Conservation (phyloP, 2,888 invertebrate species). For the Euplexia lucipara region DNA sequence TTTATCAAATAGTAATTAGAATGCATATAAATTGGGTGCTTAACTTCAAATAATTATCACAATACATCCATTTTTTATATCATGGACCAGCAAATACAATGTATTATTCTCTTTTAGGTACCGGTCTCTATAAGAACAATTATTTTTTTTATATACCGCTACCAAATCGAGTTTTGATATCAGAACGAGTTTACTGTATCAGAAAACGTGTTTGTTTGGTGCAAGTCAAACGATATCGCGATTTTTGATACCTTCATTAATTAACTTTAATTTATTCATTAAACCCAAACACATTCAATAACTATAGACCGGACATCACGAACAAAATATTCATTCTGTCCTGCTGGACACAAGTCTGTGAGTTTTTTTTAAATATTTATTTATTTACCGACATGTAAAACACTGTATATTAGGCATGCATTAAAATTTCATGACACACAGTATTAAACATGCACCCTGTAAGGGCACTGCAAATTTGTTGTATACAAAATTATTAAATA, state of each 20-base stretch:
- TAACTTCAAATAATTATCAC: background rate
- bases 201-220: conserved; percentile 65
- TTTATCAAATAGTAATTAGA: background rate
- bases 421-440: too few relatives aligned
- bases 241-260: background rate
- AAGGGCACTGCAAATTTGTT: too few relatives aligned
- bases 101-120: conserved; percentile 6
- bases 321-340: too few relatives aligned
- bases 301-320: too few relatives aligned
- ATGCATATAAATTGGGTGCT: background rate
- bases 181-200: conserved; percentile 72
- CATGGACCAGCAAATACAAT: background rate
- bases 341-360: too few relatives aligned
- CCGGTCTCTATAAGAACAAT: conserved; percentile 49
- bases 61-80: background rate
- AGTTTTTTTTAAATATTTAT: too few relatives aligned
- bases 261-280: too few relatives aligned
- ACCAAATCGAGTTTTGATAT: conserved; percentile 67
- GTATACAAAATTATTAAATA: too few relatives aligned
- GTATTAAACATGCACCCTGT: too few relatives aligned
- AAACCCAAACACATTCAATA: too few relatives aligned
- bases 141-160: conserved; percentile 66
- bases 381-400: too few relatives aligned
- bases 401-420: too few relatives aligned
- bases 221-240: conserved; percentile 28